Conservation (phyloP, 2,888 invertebrate genomes). For the Drosophila suboccidentalis region DNA sequence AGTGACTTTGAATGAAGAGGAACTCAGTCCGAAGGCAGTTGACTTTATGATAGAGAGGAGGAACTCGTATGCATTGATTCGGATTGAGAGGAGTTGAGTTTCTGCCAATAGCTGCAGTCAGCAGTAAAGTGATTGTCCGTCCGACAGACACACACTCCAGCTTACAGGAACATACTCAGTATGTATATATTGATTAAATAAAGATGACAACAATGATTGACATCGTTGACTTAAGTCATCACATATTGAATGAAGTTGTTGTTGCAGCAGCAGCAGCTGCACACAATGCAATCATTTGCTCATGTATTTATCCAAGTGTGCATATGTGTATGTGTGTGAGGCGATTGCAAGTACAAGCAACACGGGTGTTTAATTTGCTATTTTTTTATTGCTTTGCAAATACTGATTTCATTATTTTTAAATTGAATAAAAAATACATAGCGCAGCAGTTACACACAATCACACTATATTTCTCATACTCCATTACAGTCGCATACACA, state of each 20-base stretch:
- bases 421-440: slow-evolving; percentile 64
- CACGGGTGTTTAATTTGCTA: slow-evolving; percentile 59
- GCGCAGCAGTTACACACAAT: slow-evolving; percentile 32
- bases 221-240: slow-evolving; percentile 74
- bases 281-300: slow-evolving; percentile 41
- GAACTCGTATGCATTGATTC: slow-evolving; percentile 32
- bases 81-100: slow-evolving; percentile 46
- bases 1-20: slow-evolving; percentile 21
- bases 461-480: background rate
- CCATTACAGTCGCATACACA: slow-evolving; percentile 19
- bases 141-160: slow-evolving; percentile 8
- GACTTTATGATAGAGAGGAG: slow-evolving; percentile 50
- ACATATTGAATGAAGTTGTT: slow-evolving; percentile 66
- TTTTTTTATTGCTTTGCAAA: slow-evolving; percentile 51
- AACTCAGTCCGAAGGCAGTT: slow-evolving; percentile 40
- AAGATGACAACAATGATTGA: slow-evolving; percentile 74
- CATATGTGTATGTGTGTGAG: slow-evolving; percentile 3
- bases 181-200: slow-evolving; percentile 68
- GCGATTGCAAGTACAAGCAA: slow-evolving; percentile 48
- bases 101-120: slow-evolving; percentile 49
- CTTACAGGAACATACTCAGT: slow-evolving; percentile 19
- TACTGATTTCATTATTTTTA: slow-evolving; percentile 58
- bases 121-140: slow-evolving; percentile 48
- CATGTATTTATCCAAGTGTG: slow-evolving; percentile 10
- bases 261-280: slow-evolving; percentile 49